These are phyloP conservation scores for Pseudorhombus dupliciocellatus DNA, from an alignment of 2,113 vertebrate species.

Conservation along the genomic window DNA sequence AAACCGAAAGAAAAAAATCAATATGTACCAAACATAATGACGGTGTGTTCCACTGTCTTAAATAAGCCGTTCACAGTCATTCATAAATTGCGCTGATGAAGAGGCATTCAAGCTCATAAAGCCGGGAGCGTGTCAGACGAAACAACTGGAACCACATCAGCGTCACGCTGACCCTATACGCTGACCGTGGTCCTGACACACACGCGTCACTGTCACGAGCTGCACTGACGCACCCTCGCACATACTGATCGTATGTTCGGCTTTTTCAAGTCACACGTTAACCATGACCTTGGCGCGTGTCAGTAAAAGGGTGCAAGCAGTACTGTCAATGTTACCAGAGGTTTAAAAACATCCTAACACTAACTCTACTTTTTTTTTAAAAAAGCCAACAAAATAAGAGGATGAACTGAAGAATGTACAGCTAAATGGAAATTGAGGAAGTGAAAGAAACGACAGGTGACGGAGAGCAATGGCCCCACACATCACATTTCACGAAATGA, in stretches of 20 bases:
- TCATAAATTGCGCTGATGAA: no score
- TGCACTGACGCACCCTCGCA: no score
- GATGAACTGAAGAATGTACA: not conserved
- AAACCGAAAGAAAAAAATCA: no score
- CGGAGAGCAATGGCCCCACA: constrained; percentile 26
- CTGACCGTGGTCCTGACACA: not conserved
- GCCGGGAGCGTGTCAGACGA: not conserved
- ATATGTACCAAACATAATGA: not conserved
- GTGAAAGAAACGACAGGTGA: constrained; percentile 40
- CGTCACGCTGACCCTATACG: not conserved
- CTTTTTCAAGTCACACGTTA: not conserved
- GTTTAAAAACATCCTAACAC: constrained; percentile 6
- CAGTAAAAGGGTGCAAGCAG: no score
- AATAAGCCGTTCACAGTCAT: not conserved
- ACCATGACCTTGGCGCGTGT: not conserved
- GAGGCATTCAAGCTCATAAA: not conserved
- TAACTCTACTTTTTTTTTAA: no score
- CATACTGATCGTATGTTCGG: not conserved
- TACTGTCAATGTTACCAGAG: not conserved
- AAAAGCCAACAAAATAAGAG: not conserved
- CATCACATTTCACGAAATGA: constrained; percentile 44
- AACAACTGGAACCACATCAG: not conserved
- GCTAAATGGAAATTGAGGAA: constrained; percentile 4
- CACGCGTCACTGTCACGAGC: not conserved
- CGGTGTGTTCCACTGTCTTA: not conserved